Evolutionary conservation across 2,888 invertebrate genomes (phyloP).

Genomic region (Ophioninae sp.): DNA sequence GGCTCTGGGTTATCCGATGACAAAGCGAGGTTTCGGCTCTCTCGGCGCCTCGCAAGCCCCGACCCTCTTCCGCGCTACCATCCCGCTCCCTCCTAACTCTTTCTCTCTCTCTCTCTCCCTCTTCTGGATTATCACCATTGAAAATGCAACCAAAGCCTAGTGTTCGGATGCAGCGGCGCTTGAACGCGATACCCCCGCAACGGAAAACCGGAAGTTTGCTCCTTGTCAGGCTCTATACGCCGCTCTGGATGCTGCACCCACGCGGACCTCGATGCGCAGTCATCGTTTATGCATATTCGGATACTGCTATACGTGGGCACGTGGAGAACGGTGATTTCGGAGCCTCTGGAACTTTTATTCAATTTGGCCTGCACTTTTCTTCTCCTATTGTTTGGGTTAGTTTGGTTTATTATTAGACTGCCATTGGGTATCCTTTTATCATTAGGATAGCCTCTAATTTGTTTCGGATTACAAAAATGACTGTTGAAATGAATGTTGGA

Average conservation of each 20-base stretch:
- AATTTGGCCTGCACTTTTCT: too few species aligned
- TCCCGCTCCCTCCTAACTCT: slow-evolving; percentile 33
- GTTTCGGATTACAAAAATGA: too few species aligned
- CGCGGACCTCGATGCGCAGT: slow-evolving; percentile 40
- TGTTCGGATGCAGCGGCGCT: slow-evolving; percentile 79
- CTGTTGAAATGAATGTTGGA: background rate
- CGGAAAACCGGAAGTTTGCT: slow-evolving; percentile 72
- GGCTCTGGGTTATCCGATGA: slow-evolving; percentile 80
- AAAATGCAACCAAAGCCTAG: slow-evolving; percentile 80
- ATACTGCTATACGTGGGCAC: background rate
- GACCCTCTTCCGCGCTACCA: background rate
- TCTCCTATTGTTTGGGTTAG: too few species aligned
- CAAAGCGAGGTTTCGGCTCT: slow-evolving; percentile 76
- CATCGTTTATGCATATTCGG: slow-evolving; percentile 23
- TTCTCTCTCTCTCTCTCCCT: slow-evolving; percentile 53
- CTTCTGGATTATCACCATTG: slow-evolving; percentile 78
- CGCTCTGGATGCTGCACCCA: slow-evolving; percentile 47
- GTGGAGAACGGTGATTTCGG: background rate
- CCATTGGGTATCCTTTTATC: too few species aligned
- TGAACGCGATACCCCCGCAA: slow-evolving; percentile 77
- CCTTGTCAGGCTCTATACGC: slow-evolving; percentile 54
- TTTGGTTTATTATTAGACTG: too few species aligned
- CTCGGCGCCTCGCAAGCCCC: slow-evolving; percentile 59
- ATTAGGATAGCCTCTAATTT: too few species aligned
- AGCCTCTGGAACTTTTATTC: background rate